Evolutionary conservation across 2,797 vertebrate species (phyloP), one percentile per base, ranked within the genome.

Genomic region (Darevskia nairensis): DNA sequence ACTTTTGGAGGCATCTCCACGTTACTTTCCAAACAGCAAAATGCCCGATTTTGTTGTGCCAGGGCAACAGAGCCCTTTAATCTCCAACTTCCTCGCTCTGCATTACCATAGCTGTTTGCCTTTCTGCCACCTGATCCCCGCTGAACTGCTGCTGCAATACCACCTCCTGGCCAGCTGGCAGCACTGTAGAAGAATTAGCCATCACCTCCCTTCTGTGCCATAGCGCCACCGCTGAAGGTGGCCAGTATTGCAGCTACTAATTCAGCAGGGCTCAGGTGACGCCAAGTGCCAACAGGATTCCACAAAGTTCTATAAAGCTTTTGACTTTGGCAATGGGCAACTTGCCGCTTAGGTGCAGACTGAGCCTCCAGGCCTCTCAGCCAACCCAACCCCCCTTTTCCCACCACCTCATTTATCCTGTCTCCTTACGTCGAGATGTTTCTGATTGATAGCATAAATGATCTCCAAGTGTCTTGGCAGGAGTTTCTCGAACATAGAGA

Each of bases 391-490:
- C n/a, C 39, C 11, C 13, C 13, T 15, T 9, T 9, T 11, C 2
- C 41, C 44, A 35, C 44, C 15, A 1, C 39, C 55, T 23, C 5
- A 76, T 81, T 41, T 9, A 44, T 55, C 50, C 50, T 3, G 9
- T 25, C 39, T 9, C 25, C 97, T 96, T 91, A 99, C 98, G 77
- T 99, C 98, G 84, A 99, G 94, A 92, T 99, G 98, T 95, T 97
- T 98, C 21, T 98, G 97, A 94, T 99, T 99, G 96, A 99, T 98
- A 94, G 98, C 97, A 0, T 98, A 99, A 94, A 99, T 96, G 91
- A 99, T 98, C 91, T 99, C 98, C 35, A 99, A 96, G 95, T 99
- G 99, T 15, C 98, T 97, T 0, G 98, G 99, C 92, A 99, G 97
- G 94, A 99, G 97, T 92, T 97, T 96, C 92, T 98, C 97, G 83